A percentile compares a stretch with the other conserved stretches of the same genome.
Conservation (phyloP, 2,888 invertebrate genomes). For the Scaptomyza polygonia region DNA sequence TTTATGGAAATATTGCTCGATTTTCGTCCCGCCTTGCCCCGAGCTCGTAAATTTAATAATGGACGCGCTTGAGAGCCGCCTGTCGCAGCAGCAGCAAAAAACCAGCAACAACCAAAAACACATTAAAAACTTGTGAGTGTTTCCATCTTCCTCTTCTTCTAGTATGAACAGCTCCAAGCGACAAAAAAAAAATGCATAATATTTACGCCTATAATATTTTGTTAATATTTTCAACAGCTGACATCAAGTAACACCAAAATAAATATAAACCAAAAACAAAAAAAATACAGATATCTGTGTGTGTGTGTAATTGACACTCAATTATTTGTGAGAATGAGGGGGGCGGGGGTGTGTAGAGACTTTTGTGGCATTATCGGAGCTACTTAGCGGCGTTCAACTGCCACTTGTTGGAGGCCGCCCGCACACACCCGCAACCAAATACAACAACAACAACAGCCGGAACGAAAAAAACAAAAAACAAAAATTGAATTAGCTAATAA, state of each 20-base stretch:
- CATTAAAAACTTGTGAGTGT: constrained; percentile 46
- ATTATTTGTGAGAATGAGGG: constrained; percentile 58
- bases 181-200: constrained; percentile 67
- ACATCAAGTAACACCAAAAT: constrained; percentile 67
- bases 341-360: neutral
- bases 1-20: constrained; percentile 36
- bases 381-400: constrained; percentile 77
- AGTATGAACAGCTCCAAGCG: constrained; percentile 1
- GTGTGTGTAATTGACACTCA: constrained; percentile 74
- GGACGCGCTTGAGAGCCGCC: constrained; percentile 55
- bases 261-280: no score
- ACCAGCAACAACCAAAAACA: constrained; percentile 30
- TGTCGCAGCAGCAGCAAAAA: constrained; percentile 23
- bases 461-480: constrained; percentile 5
- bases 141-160: neutral
- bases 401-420: constrained; percentile 58
- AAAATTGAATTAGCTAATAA: constrained; percentile 75
- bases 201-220: constrained; percentile 74
- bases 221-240: constrained; percentile 77
- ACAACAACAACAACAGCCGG: constrained; percentile 15
- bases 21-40: constrained; percentile 32
- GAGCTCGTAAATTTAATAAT: constrained; percentile 72
- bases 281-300: no score
- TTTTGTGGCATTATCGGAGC: constrained; percentile 71
- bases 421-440: constrained; percentile 59